Evolutionary conservation across 2,797 vertebrate genomes (phyloP).

Genomic region (Odontamblyopus rebecca): DNA sequence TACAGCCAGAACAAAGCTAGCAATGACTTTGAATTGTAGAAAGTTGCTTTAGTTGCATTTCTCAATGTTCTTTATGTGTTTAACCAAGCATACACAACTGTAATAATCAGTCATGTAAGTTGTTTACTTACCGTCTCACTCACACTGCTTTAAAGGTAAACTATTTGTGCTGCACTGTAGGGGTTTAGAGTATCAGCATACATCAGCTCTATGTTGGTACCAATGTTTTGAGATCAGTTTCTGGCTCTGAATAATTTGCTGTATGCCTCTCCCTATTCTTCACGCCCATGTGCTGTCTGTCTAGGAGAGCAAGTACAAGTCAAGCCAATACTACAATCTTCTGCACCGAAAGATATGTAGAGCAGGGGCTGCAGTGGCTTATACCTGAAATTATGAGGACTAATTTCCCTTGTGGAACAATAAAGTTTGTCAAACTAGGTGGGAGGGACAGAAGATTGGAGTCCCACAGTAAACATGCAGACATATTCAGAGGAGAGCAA

Average conservation of each 20-base stretch:
- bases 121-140: neutral
- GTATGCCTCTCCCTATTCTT: too few relatives aligned
- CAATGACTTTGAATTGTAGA: conserved; percentile 23
- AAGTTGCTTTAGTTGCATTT: conserved; percentile 16
- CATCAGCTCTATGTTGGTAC: neutral
- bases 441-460: too few relatives aligned
- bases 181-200: neutral
- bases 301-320: too few relatives aligned
- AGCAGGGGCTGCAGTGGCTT: too few relatives aligned
- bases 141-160: neutral
- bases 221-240: too few relatives aligned
- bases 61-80: conserved; percentile 3
- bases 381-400: too few relatives aligned
- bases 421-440: too few relatives aligned
- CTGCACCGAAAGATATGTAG: neutral
- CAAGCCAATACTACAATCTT: neutral
- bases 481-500: neutral
- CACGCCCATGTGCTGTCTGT: too few relatives aligned
- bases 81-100: neutral
- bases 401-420: too few relatives aligned
- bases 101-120: neutral
- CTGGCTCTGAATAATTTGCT: too few relatives aligned
- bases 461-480: too few relatives aligned
- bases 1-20: conserved; percentile 28
- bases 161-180: neutral